Evolutionary conservation across 2,113 vertebrate species (phyloP), one percentile per base, ranked within the genome.

Genomic region (Oncorhynchus masou): DNA sequence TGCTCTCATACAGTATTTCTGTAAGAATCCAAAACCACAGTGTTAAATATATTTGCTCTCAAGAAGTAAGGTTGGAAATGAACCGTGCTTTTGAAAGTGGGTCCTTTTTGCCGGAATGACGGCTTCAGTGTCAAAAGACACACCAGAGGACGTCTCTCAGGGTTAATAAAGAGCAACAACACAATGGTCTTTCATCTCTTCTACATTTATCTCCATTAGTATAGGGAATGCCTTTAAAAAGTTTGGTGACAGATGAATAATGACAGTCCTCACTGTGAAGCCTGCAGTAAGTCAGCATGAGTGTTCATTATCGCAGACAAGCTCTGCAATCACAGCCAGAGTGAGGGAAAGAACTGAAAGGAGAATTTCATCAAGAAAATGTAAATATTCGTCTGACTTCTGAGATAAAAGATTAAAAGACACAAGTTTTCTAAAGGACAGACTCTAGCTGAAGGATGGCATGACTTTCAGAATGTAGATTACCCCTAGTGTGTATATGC

Each of bases 291-390:
- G 67, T 67, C 68, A 45, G 29, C 69, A 68, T 49, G 71, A 81
- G 68, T 76, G 70, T 84, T 83, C 83, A 70, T 85, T 80, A 89
- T 85, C 75, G 88, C 79, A 88, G 79, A 78, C 51, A 15, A 84
- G 85, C 82, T 82, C 74, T 16, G 82, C 76, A 80, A 81, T 88
- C 77, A 70, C 54, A 76, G 65, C 48, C 48, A 54, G 19, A 24
- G 76, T 79, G 75, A 77, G 79, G 69, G 62, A 71, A 16, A 57
- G 75, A 75, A 76, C 73, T 75, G n/a, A 78, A 49, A 74, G 51
- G 12, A 0, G 45, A 76, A 25, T 70, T 79, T 51, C 51, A 73
- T 71, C 54, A 59, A 62, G 22, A 11, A 66, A 67, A 64, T 78
- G 16, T 3, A 73, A 81, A 71, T 34, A 64, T 5, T 74, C 13